A percentile compares a stretch with the other conserved stretches of the same genome.
Conservation (phyloP, 1,140 invertebrate genomes). For the Chironomus tepperi region DNA sequence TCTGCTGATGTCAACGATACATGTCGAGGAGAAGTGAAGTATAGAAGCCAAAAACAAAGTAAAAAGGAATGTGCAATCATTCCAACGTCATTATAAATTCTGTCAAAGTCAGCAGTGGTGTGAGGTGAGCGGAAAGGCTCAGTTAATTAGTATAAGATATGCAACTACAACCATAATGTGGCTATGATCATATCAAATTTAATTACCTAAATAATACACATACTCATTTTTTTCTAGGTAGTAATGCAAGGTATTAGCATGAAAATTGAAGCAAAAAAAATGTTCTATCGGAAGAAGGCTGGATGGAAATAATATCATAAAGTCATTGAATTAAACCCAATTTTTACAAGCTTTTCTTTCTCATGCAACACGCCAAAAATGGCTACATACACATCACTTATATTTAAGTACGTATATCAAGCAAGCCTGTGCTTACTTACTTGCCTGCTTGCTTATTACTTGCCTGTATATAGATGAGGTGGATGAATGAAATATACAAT, state of each 20-base stretch:
- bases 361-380: slow-evolving; percentile 12
- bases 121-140: not conserved
- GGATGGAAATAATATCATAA: no score
- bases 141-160: not conserved
- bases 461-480: not conserved
- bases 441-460: no score
- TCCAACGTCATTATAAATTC: slow-evolving; percentile 17
- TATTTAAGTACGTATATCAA: no score
- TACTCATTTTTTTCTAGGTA: no score
- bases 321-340: not conserved
- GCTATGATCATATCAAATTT: not conserved
- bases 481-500: not conserved
- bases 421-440: no score
- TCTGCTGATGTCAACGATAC: slow-evolving; percentile 1
- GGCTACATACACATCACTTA: not conserved
- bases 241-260: no score
- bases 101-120: not conserved
- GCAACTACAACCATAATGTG: not conserved
- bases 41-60: not conserved
- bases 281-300: no score
- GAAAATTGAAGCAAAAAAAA: no score
- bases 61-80: not conserved
- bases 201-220: not conserved
- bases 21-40: not conserved
- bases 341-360: not conserved